Evolutionary conservation across 2,113 vertebrate species (phyloP), one percentile per base, ranked within the genome.

Genomic region (Myotis yumanensis): DNA sequence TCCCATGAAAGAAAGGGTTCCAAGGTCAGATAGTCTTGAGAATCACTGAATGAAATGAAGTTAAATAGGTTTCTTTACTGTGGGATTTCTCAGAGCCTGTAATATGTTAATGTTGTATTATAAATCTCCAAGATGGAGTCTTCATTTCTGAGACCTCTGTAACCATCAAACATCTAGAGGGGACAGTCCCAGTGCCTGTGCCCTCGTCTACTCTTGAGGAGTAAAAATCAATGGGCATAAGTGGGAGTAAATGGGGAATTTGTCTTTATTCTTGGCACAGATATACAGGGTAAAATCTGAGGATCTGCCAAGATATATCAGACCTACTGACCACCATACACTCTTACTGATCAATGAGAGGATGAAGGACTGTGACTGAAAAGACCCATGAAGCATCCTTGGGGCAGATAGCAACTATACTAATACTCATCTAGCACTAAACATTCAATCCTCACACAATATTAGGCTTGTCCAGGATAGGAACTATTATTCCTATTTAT

Each of bases 111-210:
- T 64, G 59, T n/a, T 28, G 20, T n/a, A 66, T 32, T 85, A 5
- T 71, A 51, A 85, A 52, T 76, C 73, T 88, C 48, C n/a, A 68
- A 73, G 66, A 80, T 5, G 23, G 6, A 86, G 18, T 89, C 40
- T 79, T 81, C 51, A 93, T 66, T 92, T 80, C 79, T 25, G n/a
- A 90, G 52, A 62, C 57, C 25, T 91, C 75, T 82, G 7, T 86
- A 32, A 59, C 12, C 46, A 57, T 52, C 59, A 77, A 77, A 80
- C 7, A 28, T 48, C 57, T 76, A 37, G 12, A 76, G 71, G n/a
- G 18, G 0, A 82, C 37, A 72, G 40, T 54, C n/a, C 23, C 28
- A 3, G 30, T 84, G 14, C 25, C 17, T 48, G 32, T 59, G 20
- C 30, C 28, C 43, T 86, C 16, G 4, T 52, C 12, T 66, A 32